These are phyloP conservation scores for Protaetia brevitarsis DNA, from an alignment of 1,140 invertebrate species.

Conservation along the genomic window DNA sequence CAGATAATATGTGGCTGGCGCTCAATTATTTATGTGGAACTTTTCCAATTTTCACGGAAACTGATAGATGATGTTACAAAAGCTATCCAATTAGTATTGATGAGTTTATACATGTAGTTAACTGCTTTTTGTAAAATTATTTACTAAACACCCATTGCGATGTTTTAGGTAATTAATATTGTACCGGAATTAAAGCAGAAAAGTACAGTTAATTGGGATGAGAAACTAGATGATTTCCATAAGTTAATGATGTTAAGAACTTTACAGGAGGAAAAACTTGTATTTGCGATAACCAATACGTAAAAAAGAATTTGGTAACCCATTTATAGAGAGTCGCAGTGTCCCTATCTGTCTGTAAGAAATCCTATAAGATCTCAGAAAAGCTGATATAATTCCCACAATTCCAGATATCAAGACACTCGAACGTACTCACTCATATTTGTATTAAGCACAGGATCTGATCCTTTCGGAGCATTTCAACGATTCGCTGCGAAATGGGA, in stretches of 20 bases:
- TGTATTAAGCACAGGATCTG: conserved; percentile 85
- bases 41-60: conserved; percentile 54
- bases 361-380: too few relatives aligned
- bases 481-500: conserved; percentile 78
- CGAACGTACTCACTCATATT: conserved; percentile 78
- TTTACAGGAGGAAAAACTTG: conserved; percentile 77
- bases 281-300: conserved; percentile 77
- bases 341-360: too few relatives aligned
- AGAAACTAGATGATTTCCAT: conserved; percentile 66
- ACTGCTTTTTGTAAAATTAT: conserved; percentile 20
- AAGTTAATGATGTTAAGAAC: conserved; percentile 77
- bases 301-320: conserved; percentile 69
- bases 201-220: conserved; percentile 59
- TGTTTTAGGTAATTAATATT: conserved; percentile 55
- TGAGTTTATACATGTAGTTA: conserved; percentile 56
- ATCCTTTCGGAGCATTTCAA: conserved; percentile 79
- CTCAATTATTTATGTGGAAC: conserved; percentile 57
- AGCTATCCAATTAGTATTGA: conserved; percentile 59
- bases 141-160: neutral
- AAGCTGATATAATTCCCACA: too few relatives aligned
- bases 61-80: conserved; percentile 55
- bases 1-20: conserved; percentile 61
- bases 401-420: conserved; percentile 68
- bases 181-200: conserved; percentile 36
- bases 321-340: conserved; percentile 80